Base-by-base conservation (phyloP, 1,140 invertebrate genomes). In the Plodia interpunctella region DNA sequence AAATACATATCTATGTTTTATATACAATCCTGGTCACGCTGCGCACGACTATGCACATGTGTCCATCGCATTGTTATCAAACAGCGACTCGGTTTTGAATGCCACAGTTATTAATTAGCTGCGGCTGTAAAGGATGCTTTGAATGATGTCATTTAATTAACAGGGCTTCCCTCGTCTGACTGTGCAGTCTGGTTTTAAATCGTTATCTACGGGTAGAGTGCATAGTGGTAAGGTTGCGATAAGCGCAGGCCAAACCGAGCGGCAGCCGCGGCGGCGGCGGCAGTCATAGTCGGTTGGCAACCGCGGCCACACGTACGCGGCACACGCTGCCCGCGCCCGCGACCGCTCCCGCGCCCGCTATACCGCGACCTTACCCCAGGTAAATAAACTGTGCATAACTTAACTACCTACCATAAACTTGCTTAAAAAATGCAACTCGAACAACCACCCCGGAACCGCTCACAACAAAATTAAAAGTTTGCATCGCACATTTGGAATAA, bases 241-340 rank as follows among this genome's bases (percentile, higher is more conserved):
- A 85, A 85, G 82, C 80, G 80, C 75, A 76, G 68, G 66, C 55
- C 73, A 70, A 63, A 66, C 65, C 59, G 52, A 60, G 67, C 76
- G 68, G 59, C 62, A 49, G 63, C 59, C 61, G 62, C 66, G 38
- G 49, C 55, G 64, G 69, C 68, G 60, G 63, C 63, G 80, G 83
- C 81, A 87, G 83, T 87, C 65, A 72, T 60, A 73, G 63, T 78
- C 80, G 74, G 80, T 73, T 76, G 76, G 80, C 77, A 77, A 72
- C 74, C 74, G 78, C 77, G 81, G 75, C 66, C 76, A 83, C 74
- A 84, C 83, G 83, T 55, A 50, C 66, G 79, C 77, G 81, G 79
- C 72, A 64, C 70, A 66, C 63, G 76, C 75, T 68, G 60, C 54
- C 76, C 78, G 76, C 75, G 30, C 30, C 30, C 72, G 63, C 70